Percentiles rank a stretch among this genome's conserved stretches.
phyloP scores from a whole-genome alignment of 2,888 invertebrate genomes.

The Therioaphis trifolii region DNA sequence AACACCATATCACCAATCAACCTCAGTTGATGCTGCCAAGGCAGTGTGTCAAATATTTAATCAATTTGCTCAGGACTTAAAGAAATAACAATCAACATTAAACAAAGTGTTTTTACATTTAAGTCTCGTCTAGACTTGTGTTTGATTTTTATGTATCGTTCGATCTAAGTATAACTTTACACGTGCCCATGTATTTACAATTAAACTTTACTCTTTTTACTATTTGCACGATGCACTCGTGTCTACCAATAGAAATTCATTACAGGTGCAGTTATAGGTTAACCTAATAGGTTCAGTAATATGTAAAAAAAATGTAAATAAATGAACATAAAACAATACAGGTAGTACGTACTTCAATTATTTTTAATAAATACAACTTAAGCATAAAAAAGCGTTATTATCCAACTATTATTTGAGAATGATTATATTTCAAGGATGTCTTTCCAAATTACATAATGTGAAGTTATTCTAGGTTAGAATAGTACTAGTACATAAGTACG shows the following conservation, averaged over 20 bases:
- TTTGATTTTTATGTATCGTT: too few relatives aligned
- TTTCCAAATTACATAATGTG: neutral
- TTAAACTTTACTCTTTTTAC: too few relatives aligned
- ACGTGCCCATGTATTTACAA: too few relatives aligned
- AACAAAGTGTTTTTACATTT: slow-evolving; percentile 25
- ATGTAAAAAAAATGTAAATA: too few relatives aligned
- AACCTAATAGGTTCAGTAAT: too few relatives aligned
- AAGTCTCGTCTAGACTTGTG: slow-evolving; percentile 13
- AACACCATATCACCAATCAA: neutral
- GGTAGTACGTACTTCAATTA: too few relatives aligned
- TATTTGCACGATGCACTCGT: neutral
- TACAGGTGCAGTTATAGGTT: too few relatives aligned
- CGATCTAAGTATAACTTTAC: too few relatives aligned
- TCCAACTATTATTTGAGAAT: neutral
- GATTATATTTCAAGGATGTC: neutral
- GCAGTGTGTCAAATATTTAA: slow-evolving; percentile 26
- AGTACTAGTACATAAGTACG: neutral
- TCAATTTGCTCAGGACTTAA: slow-evolving; percentile 22
- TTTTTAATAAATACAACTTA: too few relatives aligned
- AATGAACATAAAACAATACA: too few relatives aligned
- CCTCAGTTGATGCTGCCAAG: slow-evolving; percentile 34
- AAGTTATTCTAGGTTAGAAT: neutral
- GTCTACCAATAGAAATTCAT: too few relatives aligned
- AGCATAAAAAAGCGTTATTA: too few relatives aligned
- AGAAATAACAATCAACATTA: slow-evolving; percentile 12